Base-by-base conservation (phyloP, 30 jellyfish, hydroid and myxozoan genomes). In the Aurelia sp. region DNA sequence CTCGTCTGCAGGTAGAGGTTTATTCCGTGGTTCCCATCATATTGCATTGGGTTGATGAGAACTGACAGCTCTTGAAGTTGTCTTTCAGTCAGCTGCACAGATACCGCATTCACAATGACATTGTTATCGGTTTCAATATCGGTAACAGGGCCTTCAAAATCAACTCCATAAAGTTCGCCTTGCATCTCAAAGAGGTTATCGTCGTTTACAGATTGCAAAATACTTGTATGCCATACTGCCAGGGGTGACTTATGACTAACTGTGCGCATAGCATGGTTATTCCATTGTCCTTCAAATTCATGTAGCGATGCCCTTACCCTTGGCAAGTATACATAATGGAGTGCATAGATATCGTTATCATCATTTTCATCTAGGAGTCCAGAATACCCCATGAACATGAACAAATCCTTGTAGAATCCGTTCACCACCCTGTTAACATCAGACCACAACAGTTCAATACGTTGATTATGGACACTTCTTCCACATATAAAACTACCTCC, bases 401-500 rank as follows among this genome's bases (percentile, higher is more conserved):
- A 82, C 58, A 82, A 12, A 17, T 41, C 86, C 15, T 52, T 48
- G 78, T 67, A 82, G 76, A 13, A 27, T 13, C 21, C 47, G 48
- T 18, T 55, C 18, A 70, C 86, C 61, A 82, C 53, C 15, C 89
- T 76, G 18, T 85, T 72, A 18, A 85, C 94, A 41, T 86, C 91
- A 19, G 53, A 55, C 96, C 96, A 86, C 57, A 87, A 68, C 61
- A 91, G 48, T 27, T 87, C 91, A 16, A 75, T 87, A 4, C 86
- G 60, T 53, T 62, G 86, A 72, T 87, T 87, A 72, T 75, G 96
- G 7, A 75, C 96, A 13, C 69, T 31, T 58, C 82, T 52, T 8
- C 94, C 94, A 21, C 30, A n/a, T 22, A 85, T 85, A 44, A 85
- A 66, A 57, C 94, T 85, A 10, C 89, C 88, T n/a, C 94, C 30